phyloP scores from a whole-genome alignment of 2,888 invertebrate species.

The Oligia latruncula region DNA sequence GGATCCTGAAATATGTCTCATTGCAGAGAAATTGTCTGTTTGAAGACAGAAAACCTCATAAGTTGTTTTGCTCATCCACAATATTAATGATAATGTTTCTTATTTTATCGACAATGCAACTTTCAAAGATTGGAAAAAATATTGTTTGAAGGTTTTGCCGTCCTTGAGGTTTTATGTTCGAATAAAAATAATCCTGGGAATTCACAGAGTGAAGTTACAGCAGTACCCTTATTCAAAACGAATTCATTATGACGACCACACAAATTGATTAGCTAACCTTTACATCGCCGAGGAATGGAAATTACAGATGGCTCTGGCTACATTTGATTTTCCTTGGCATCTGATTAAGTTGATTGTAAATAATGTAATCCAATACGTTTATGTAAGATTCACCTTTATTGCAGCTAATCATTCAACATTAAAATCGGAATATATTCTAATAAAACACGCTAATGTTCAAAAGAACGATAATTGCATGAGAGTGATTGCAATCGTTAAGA shows the following conservation, averaged over 20 bases:
- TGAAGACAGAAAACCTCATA: background rate
- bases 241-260: background rate
- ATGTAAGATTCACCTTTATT: slow-evolving; percentile 5
- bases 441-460: background rate
- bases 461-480: slow-evolving; percentile 3
- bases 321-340: slow-evolving; percentile 2
- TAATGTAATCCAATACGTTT: slow-evolving; percentile 15
- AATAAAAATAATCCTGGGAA: background rate
- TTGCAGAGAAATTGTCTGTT: background rate
- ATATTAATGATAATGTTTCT: background rate
- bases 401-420: slow-evolving; percentile 13
- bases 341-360: slow-evolving; percentile 6
- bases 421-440: slow-evolving; percentile 1
- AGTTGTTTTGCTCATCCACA: background rate
- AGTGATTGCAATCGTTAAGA: slow-evolving; percentile 1
- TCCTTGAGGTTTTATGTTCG: background rate
- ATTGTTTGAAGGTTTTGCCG: background rate
- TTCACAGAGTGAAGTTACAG: background rate
- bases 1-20: background rate
- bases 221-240: background rate
- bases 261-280: background rate
- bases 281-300: background rate
- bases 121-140: background rate
- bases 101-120: background rate
- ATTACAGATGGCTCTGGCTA: slow-evolving; percentile 4